Evolutionary conservation across 1,140 invertebrate species (phyloP).

Genomic region (Drosophila parabipectinata): DNA sequence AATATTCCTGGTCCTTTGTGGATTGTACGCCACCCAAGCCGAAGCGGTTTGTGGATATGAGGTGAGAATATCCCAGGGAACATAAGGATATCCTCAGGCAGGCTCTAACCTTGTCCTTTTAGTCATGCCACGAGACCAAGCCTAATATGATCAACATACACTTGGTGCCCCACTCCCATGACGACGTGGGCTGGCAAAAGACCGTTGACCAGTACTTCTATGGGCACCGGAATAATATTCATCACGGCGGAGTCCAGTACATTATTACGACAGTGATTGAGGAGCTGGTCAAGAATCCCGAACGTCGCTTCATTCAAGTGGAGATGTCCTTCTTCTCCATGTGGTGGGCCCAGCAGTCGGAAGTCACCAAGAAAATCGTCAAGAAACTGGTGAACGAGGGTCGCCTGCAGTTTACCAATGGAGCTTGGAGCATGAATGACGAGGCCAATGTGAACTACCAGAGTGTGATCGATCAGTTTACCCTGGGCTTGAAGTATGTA

Average conservation of each 20-base stretch:
- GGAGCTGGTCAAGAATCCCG: conserved; percentile 90
- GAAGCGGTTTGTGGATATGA: conserved; percentile 57
- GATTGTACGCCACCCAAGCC: conserved; percentile 9
- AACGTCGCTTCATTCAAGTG: conserved; percentile 90
- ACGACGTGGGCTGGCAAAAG: conserved; percentile 97
- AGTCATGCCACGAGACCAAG: conserved; percentile 87
- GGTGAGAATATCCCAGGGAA: conserved; percentile 1
- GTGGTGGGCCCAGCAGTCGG: conserved; percentile 94
- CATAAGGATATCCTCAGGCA: not conserved
- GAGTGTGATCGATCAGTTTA: conserved; percentile 97
- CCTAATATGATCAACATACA: conserved; percentile 91
- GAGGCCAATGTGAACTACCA: conserved; percentile 97
- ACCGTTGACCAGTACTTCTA: conserved; percentile 97
- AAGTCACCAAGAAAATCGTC: conserved; percentile 86
- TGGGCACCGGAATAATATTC: conserved; percentile 89
- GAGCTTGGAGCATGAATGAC: conserved; percentile 97
- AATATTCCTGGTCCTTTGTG: not conserved
- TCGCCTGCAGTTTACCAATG: conserved; percentile 94
- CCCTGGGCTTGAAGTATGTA: conserved; percentile 89
- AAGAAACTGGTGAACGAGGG: conserved; percentile 89
- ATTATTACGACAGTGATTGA: conserved; percentile 95
- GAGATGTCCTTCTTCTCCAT: conserved; percentile 95
- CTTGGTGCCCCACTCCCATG: conserved; percentile 92
- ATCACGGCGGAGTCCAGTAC: conserved; percentile 94
- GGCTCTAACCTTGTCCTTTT: not conserved